Conservation (phyloP, 2,113 vertebrate species). For the Podarcis cretensis region DNA sequence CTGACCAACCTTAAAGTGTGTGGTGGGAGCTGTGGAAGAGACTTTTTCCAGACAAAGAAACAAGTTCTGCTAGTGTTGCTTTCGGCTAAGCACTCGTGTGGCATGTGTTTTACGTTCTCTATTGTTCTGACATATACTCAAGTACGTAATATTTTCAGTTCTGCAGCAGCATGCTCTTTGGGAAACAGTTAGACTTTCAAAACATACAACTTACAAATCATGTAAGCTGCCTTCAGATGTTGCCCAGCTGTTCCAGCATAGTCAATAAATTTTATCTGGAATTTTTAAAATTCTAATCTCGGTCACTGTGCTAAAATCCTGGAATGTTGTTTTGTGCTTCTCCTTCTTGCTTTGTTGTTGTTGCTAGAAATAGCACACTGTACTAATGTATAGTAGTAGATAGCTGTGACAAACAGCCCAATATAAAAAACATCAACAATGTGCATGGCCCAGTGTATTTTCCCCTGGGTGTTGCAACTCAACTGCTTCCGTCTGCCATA, state of each 20-base stretch:
- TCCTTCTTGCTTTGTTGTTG: no score
- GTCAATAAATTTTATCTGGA: neutral
- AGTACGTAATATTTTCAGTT: slow-evolving; percentile 56
- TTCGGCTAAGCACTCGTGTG: slow-evolving; percentile 17
- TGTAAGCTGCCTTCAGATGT: slow-evolving; percentile 53
- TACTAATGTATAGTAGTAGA: neutral
- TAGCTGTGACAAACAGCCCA: neutral
- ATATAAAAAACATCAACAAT: neutral
- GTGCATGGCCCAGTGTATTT: neutral
- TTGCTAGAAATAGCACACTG: neutral
- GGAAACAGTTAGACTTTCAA: slow-evolving; percentile 48
- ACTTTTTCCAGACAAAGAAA: neutral
- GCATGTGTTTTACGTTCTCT: neutral
- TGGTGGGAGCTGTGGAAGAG: neutral
- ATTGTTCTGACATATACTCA: slow-evolving; percentile 15
- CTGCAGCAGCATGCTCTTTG: slow-evolving; percentile 48
- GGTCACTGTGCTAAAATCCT: neutral
- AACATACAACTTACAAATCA: slow-evolving; percentile 38
- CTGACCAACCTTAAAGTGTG: neutral
- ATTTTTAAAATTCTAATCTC: neutral
- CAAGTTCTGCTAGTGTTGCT: neutral
- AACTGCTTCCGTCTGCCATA: neutral
- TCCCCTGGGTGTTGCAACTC: neutral
- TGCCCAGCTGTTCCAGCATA: slow-evolving; percentile 29
- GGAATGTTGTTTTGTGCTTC: neutral